Conservation (phyloP, 2,113 vertebrate species). For the Epinephelus lanceolatus region DNA sequence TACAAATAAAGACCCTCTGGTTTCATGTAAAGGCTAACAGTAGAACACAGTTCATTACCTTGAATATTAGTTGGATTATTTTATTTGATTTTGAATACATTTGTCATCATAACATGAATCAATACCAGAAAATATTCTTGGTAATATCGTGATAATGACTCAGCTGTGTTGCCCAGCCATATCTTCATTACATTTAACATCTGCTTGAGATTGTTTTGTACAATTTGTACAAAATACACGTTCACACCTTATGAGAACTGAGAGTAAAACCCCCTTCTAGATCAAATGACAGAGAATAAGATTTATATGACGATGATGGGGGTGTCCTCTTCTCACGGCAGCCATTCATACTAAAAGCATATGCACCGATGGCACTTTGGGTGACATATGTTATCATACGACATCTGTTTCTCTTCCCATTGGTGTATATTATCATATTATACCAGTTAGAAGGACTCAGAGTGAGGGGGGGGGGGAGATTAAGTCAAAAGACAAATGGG, state of each 20-base stretch:
- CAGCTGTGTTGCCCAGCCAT: not conserved
- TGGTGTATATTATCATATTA: conserved; percentile 23
- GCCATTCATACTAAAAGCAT: conserved; percentile 8
- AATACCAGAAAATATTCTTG: not conserved
- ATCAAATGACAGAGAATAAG: not conserved
- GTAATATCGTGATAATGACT: not conserved
- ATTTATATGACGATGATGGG: not conserved
- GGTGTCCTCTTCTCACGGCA: not conserved
- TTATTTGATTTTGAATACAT: not conserved
- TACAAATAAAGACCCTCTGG: too few species aligned
- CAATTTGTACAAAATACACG: not conserved
- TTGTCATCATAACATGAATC: too few species aligned
- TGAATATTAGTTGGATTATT: not conserved
- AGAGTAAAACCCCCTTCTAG: not conserved
- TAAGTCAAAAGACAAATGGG: not conserved
- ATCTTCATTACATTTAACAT: not conserved
- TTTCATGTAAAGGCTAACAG: not conserved
- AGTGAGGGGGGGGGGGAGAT: conserved; percentile 6
- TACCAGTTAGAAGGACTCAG: not conserved
- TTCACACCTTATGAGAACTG: not conserved
- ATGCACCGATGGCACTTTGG: not conserved
- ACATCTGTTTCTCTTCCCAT: conserved; percentile 20
- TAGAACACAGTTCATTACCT: not conserved
- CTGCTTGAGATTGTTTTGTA: not conserved
- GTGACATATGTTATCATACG: conserved; percentile 1